Base-by-base conservation (phyloP, 2,888 invertebrate species). In the Trichacis sp. region DNA sequence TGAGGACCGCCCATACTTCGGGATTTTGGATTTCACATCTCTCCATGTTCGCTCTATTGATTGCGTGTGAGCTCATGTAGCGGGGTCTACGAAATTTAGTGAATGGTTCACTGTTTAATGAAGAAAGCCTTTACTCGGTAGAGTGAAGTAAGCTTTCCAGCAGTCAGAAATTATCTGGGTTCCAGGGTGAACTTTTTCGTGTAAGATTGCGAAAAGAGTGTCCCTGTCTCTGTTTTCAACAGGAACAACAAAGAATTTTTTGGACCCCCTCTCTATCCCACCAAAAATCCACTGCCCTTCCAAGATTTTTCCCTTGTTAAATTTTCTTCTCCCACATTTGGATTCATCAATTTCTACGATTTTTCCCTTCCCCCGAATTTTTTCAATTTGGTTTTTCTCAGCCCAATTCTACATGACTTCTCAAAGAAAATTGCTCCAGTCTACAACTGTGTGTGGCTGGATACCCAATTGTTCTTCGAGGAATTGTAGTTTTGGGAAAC, bases 71-170 rank as follows among this genome's bases (percentile, higher is more conserved):
- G 20, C 38, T 12, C 20, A 15, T n/a, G 18, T 18, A 8, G 24
- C 24, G 24, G 24, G 24, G 8, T 24, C 24, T 5, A 24, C 24
- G 8, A 24, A 24, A 24, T 3, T 24, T 8, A 5, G 24, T 24
- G 24, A 24, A 8, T 24, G 24, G 24, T 24, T 24, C 24, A 24
- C 24, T 3, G 45, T 68, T 0, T 68, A 29, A 51, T 76, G 72
- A 18, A 65, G 9, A 48, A 56, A 73, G 2, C 65, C 69, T 43
- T 72, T 69, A n/a, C 65, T 33, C 3, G 45, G 18, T 24, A 76
- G 47, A 29, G 61, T 61, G 45, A 8, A 8, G 12, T 47, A 24
- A 4, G 47, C 47, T 12, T 47, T 47, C 19, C 47, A 47, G 11
- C 70, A 70, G 66, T 77, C 43, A 15, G 43, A 42, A 4, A 42